Evolutionary conservation across 2,113 vertebrate genomes (phyloP), one percentile per base, ranked within the genome.

Genomic region (Mohoua ochrocephala): DNA sequence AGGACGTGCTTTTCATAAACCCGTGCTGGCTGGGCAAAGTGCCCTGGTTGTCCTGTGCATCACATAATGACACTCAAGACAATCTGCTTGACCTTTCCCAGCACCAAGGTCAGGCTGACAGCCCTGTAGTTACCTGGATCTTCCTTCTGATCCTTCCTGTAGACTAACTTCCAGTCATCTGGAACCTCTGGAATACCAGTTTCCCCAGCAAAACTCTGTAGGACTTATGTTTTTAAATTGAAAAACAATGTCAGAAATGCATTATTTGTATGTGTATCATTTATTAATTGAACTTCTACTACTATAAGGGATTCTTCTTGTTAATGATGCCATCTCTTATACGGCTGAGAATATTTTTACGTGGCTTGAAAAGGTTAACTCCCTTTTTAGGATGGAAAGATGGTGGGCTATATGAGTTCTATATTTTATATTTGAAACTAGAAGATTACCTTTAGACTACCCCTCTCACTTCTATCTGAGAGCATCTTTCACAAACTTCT

Each of bases 341-440:
- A 13, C 42, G 57, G 11, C 30, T 63, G 45, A 90, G 37, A 96
- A 95, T 87, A 93, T 45, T 86, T 95, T 97, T 92, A 33, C 41
- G 70, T 35, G 28, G 31, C 19, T 91, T 90, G 30, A 71, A 95
- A 80, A 85, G 12, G 76, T 73, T 75, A 59, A 54, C 16, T 95
- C 52, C 4, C 64, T 87, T 91, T 84, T 57, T 54, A 63, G 91
- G 14, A 61, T 0, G 17, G 28, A 74, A 89, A 69, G 70, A 64
- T 93, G 28, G 22, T 83, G 20, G 27, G 18, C 35, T 80, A 83
- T 50, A 64, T 52, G 73, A 4, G 2, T 33, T 83, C 9, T 84
- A 24, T 71, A 45, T 67, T 76, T 77, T 56, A 30, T 20, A 67
- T 91, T 87, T 94, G 67, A 95, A 96, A 94, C 39, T 67, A 70